Base-by-base conservation (phyloP, 2,888 invertebrate species). In the Agrotis segetum region DNA sequence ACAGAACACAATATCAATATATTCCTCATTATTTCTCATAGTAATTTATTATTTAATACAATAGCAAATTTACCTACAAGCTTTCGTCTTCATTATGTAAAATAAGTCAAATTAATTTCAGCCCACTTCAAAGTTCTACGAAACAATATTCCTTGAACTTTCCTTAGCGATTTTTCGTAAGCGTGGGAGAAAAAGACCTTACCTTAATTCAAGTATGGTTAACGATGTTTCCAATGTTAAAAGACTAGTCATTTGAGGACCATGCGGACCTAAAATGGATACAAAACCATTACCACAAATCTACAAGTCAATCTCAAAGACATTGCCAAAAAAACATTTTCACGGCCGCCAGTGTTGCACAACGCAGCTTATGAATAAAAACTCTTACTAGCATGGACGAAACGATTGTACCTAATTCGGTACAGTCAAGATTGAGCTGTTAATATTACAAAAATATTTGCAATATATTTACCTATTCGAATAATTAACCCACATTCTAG, bases 331-430 rank as follows among this genome's bases (percentile, higher is more conserved):
- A 40, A 73, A 56, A n/a, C 11, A 17, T 34, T 63, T 81, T 82
- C 67, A 82, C 14, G 74, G 83, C 47, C 67, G 47, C 16, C 34
- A 49, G 52, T 29, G 17, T 70, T 67, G 53, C 74, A 46, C 58
- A 82, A 78, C 67, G 58, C 34, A 9, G 59, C 17, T 77, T 55
- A 65, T 44, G 50, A 46, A 65, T 61, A 58, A 67, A 70, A 69
- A 63, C 19, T 77, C n/a, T 58, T 67, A 47, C 52, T 52, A 29
- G 34, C 17, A 24, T 24, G 47, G 17, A 52, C 29, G 11, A 66
- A 62, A 67, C 40, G 6, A 34, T 24, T 76, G 13, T 53, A n/a
- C n/a, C n/a, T n/a, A 24, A 56, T 56, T 55, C 16, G 24, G 6
- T 3, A 3, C 11, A 29, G 46, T 65, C 61, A 34, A 47, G 24